Base-by-base conservation (phyloP, 2,797 vertebrate genomes). In the Fistularia tabacaria region DNA sequence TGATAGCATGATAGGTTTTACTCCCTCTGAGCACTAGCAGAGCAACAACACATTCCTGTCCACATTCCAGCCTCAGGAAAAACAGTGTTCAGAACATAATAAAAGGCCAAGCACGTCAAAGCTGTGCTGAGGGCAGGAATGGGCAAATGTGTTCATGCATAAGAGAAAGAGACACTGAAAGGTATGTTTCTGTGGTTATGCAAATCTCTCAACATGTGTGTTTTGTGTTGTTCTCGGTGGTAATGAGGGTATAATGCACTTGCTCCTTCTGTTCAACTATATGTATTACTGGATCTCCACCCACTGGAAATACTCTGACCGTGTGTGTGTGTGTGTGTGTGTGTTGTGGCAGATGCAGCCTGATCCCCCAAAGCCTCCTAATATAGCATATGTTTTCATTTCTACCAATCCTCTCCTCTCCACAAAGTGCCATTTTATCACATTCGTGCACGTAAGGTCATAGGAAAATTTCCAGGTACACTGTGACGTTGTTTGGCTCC, bases 11-110 rank as follows among this genome's bases (percentile, higher is more conserved):
- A 76, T 80, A 67, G 68, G 59, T 82, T 81, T 84, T 76, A 83
- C 83, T 80, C 81, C 67, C 79, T 85, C 66, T 74, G 77, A 85
- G 82, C 69, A 12, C 65, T 66, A 73, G 66, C 80, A 85, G 85
- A 83, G 76, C 85, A 88, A 89, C 85, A 91, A 91, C 88, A 91
- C 89, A 91, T 90, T 91, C 89, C 87, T 88, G 82, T 84, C 77
- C 74, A 49, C 87, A 91, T 91, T 90, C 89, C 87, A 85, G 81
- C 81, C 80, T 72, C 80, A 67, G 81, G 81, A 88, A 88, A 88
- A 90, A 87, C 86, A 84, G 78, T 84, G 88, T 87, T 82, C 84
- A 67, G 87, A 85, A 87, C 88, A 89, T 80, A 85, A 85, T 85
- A 90, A 86, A 88, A 85, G 83, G 79, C 83, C 80, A 68, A 77